Base-by-base conservation (phyloP, 2,888 invertebrate species). In the Nomada ruficornis region DNA sequence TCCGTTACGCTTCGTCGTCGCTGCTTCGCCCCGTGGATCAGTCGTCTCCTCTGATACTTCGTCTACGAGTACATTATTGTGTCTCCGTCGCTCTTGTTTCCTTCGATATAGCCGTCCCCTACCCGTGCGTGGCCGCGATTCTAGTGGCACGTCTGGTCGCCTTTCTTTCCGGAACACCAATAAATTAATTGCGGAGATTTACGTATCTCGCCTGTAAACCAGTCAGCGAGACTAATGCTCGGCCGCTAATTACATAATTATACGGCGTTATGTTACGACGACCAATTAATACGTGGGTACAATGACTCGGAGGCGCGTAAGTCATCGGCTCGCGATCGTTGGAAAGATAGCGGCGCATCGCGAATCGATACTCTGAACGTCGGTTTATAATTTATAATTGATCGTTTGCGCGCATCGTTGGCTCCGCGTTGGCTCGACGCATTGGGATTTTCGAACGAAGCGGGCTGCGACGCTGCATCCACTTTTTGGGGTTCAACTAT, bases 171-270 rank as follows among this genome's bases (percentile, higher is more conserved):
- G 83, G 69, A 84, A 86, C 84, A 83, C 88, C 91, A 91, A 92
- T 93, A 91, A 93, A 92, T 94, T 93, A 93, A 93, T 94, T 91
- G 89, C 90, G 67, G 90, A 92, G 93, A 93, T 93, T 92, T 92
- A 92, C 92, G 93, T 93, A 93, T 93, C 93, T 90, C 89, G 89
- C 84, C 90, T 87, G 90, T 92, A 93, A 93, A 92, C 90, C 91
- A 93, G 91, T 92, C 93, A 90, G 86, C 91, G 90, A 88, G 89
- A 90, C 91, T 91, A 92, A 92, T 91, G 91, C 88, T 84, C 86
- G 86, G 87, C 87, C 88, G 90, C 92, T 93, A 93, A 94, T 93
- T 93, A 92, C 90, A 91, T 94, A 93, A 94, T 93, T 93, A 92
- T 90, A 92, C 91, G 90, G 91, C 91, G 90, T 93, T 92, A 91